Conservation (phyloP, 1,140 invertebrate genomes). For the Drosophila sp. region DNA sequence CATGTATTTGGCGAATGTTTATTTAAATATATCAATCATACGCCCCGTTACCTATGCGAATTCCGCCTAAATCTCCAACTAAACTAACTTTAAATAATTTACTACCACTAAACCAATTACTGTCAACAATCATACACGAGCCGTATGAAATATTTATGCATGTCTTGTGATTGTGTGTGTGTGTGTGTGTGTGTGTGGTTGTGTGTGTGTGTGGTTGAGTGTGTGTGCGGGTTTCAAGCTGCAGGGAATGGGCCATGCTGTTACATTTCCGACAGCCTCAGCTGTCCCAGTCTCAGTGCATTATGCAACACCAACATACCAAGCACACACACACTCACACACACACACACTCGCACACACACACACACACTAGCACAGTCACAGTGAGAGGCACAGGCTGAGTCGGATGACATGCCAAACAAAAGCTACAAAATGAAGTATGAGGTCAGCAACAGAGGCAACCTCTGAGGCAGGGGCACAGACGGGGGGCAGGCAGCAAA, state of each 20-base stretch:
- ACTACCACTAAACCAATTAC: conserved; percentile 58
- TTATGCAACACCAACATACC: conserved; percentile 53
- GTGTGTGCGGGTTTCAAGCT: conserved; percentile 27
- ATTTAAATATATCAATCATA: conserved; percentile 54
- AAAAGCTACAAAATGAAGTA: conserved; percentile 80
- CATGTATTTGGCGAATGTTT: neutral
- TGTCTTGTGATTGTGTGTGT: too few relatives aligned
- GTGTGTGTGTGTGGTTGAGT: conserved; percentile 3
- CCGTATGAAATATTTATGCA: conserved; percentile 48
- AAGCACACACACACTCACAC: conserved; percentile 15
- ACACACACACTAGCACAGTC: conserved; percentile 1
- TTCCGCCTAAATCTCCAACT: conserved; percentile 50
- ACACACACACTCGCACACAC: neutral
- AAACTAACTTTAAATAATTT: conserved; percentile 67
- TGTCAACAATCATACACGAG: conserved; percentile 62
- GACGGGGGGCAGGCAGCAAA: neutral
- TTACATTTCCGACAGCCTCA: conserved; percentile 68
- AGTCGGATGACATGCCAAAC: conserved; percentile 66
- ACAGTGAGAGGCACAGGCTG: conserved; percentile 11
- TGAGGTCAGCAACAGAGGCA: conserved; percentile 58
- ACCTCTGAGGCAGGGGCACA: neutral
- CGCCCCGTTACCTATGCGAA: conserved; percentile 13
- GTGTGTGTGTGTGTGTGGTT: too few relatives aligned
- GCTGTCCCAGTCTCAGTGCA: conserved; percentile 54
- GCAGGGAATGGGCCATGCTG: conserved; percentile 37